Evolutionary conservation across 1,140 invertebrate genomes (phyloP).

Genomic region (Drosophila malerkotliana): DNA sequence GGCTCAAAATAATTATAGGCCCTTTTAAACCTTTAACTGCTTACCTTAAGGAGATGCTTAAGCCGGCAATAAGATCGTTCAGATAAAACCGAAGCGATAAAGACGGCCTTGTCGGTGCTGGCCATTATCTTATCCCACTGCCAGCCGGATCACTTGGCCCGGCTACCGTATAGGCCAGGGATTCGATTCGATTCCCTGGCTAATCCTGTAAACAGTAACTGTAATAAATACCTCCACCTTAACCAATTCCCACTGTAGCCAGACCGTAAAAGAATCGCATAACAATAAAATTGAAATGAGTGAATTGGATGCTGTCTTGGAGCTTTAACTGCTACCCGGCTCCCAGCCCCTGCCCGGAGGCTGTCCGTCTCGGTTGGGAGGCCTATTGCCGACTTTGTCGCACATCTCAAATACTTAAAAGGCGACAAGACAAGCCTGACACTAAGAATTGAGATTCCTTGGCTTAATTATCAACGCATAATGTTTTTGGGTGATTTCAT

Average conservation of each 20-base stretch:
- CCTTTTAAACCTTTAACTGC: neutral
- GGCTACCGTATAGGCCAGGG: constrained; percentile 31
- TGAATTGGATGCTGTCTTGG: constrained; percentile 70
- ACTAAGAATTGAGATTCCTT: constrained; percentile 70
- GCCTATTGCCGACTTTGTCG: constrained; percentile 23
- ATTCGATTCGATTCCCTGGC: constrained; percentile 14
- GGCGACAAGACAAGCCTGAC: constrained; percentile 68
- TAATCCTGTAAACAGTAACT: constrained; percentile 47
- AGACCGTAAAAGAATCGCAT: constrained; percentile 50
- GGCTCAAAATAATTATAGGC: neutral
- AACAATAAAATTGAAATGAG: constrained; percentile 79
- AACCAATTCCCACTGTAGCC: constrained; percentile 36
- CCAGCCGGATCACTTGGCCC: constrained; percentile 22
- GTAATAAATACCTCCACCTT: constrained; percentile 44
- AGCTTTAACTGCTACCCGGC: neutral
- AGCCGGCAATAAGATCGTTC: neutral
- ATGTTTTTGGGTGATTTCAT: constrained; percentile 79
- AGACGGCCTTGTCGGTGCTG: constrained; percentile 12
- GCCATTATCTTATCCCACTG: constrained; percentile 40
- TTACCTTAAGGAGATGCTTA: constrained; percentile 3
- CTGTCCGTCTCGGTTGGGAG: constrained; percentile 2
- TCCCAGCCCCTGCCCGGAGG: too few relatives aligned
- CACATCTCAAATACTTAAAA: constrained; percentile 52
- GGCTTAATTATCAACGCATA: constrained; percentile 80
- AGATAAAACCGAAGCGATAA: neutral